Evolutionary conservation across 1,140 invertebrate genomes (phyloP).

Genomic region (Drosophila gunungcola): DNA sequence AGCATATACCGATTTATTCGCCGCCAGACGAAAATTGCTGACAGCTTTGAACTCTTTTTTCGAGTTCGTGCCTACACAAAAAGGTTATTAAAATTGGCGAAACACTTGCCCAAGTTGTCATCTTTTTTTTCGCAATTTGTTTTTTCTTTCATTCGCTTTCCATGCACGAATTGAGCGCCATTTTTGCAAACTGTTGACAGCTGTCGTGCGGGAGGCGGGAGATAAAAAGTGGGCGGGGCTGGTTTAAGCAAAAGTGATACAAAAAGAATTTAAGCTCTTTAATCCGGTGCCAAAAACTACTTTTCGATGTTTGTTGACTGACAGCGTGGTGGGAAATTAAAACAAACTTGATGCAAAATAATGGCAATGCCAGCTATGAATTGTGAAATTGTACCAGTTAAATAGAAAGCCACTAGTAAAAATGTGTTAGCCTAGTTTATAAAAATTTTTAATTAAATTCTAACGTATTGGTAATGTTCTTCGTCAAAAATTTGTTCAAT

Average conservation of each 20-base stretch:
- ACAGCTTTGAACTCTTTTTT: slow-evolving; percentile 29
- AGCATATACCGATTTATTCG: slow-evolving; percentile 28
- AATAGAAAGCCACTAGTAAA: neutral
- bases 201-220: slow-evolving; percentile 31
- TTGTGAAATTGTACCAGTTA: slow-evolving; percentile 1
- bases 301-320: slow-evolving; percentile 55
- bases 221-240: neutral
- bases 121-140: slow-evolving; percentile 27
- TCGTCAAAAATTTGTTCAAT: too few species aligned
- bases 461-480: too few species aligned
- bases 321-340: slow-evolving; percentile 62
- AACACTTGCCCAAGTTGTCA: slow-evolving; percentile 49
- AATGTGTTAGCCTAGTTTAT: too few species aligned
- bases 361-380: slow-evolving; percentile 11
- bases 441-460: too few species aligned
- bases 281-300: slow-evolving; percentile 68
- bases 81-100: slow-evolving; percentile 57
- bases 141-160: slow-evolving; percentile 40
- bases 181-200: slow-evolving; percentile 72
- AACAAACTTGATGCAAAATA: slow-evolving; percentile 50
- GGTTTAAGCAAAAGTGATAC: slow-evolving; percentile 8
- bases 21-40: slow-evolving; percentile 37
- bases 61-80: slow-evolving; percentile 44
- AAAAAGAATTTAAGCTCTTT: slow-evolving; percentile 58
- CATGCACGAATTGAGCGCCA: slow-evolving; percentile 56